Percentiles rank a stretch among this genome's conserved stretches.
phyloP scores from a whole-genome alignment of 2,888 invertebrate genomes.

The Lasioglossum marginatum region DNA sequence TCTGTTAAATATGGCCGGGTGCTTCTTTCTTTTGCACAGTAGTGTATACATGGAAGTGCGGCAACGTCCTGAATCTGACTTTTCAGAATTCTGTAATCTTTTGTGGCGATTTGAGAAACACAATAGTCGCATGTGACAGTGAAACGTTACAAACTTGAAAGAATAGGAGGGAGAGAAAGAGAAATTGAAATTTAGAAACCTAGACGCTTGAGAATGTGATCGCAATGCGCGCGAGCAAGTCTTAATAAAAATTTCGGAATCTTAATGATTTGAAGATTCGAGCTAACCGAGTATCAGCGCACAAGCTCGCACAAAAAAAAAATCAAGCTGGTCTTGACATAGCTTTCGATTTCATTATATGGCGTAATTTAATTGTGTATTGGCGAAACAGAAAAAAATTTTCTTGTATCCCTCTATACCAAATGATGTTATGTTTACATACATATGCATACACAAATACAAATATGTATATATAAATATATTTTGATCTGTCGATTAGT shows the following conservation, averaged over 20 bases:
- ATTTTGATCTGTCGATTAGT: conserved; percentile 79
- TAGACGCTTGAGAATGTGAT: conserved; percentile 53
- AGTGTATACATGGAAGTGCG: no score
- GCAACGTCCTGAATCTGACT: background rate
- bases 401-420: conserved; percentile 54
- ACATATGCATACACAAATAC: conserved; percentile 31
- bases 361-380: conserved; percentile 50
- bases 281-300: conserved; percentile 20
- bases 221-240: conserved; percentile 16
- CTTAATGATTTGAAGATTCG: background rate
- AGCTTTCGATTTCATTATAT: conserved; percentile 52
- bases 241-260: conserved; percentile 29
- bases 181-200: conserved; percentile 33
- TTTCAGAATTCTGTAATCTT: conserved; percentile 17
- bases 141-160: conserved; percentile 14
- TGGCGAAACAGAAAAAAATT: conserved; percentile 32
- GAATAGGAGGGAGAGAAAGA: background rate
- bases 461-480: conserved; percentile 70
- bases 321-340: conserved; percentile 77
- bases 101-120: conserved; percentile 37
- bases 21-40: no score
- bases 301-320: conserved; percentile 61
- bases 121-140: conserved; percentile 25
- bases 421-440: conserved; percentile 58
- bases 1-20: no score